A percentile compares a stretch with the other conserved stretches of the same genome.
phyloP scores from a whole-genome alignment of 2,797 vertebrate species.

The Poeciliopsis presidionis region DNA sequence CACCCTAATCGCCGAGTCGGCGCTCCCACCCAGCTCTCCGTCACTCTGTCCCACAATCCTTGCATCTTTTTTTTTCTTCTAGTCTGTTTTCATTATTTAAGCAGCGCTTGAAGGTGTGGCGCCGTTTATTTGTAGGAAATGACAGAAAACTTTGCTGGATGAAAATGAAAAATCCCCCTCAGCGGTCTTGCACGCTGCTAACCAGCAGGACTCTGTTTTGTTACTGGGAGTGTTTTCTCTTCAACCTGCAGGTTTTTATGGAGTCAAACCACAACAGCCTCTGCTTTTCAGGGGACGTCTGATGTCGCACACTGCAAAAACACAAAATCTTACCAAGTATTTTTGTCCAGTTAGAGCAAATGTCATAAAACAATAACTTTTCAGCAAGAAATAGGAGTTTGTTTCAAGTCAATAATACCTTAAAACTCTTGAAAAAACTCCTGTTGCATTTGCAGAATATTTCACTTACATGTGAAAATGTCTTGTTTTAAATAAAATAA shows the following conservation, averaged over 20 bases:
- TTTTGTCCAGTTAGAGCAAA: too few species aligned
- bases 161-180: neutral
- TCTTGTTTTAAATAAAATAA: too few species aligned
- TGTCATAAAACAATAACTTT: too few species aligned
- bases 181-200: neutral
- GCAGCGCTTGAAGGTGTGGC: too few species aligned
- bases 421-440: too few species aligned
- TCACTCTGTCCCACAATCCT: neutral
- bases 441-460: too few species aligned
- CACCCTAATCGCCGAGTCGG: constrained; percentile 16
- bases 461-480: too few species aligned
- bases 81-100: constrained; percentile 18
- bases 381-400: too few species aligned
- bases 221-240: constrained; percentile 46
- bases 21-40: neutral
- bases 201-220: constrained; percentile 24
- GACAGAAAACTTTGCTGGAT: neutral
- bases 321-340: too few species aligned
- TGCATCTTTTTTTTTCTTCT: constrained; percentile 1
- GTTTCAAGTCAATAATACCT: too few species aligned
- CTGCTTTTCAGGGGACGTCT: neutral
- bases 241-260: constrained; percentile 5
- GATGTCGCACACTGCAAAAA: neutral
- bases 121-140: neutral
- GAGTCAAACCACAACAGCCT: neutral